Evolutionary conservation across 1,140 invertebrate species (phyloP).

Genomic region (Macrostomum lignano): DNA sequence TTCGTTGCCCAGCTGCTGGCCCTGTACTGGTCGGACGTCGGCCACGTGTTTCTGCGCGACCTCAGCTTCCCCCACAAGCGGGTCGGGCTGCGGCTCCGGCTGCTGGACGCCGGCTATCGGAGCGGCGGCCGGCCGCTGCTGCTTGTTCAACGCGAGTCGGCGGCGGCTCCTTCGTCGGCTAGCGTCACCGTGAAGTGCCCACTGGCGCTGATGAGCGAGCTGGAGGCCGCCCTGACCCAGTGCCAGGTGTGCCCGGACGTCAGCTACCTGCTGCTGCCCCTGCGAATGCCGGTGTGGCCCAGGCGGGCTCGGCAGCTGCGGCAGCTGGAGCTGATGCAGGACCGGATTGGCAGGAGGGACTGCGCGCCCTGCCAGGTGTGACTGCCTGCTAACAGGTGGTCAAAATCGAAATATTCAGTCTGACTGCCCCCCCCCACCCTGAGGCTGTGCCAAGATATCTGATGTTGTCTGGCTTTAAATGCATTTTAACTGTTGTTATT

Average conservation of each 20-base stretch:
- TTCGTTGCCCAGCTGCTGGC: too few relatives aligned
- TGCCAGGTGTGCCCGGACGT: slow-evolving; percentile 36
- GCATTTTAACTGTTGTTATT: too few relatives aligned
- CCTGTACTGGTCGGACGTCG: too few relatives aligned
- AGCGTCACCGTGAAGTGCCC: slow-evolving; percentile 32
- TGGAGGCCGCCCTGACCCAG: slow-evolving; percentile 34
- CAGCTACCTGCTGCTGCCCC: slow-evolving; percentile 33
- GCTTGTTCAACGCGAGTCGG: slow-evolving; percentile 12
- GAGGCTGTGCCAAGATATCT: too few relatives aligned
- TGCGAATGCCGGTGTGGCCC: slow-evolving; percentile 27
- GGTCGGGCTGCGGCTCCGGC: slow-evolving; percentile 48
- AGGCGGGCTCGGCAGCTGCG: slow-evolving; percentile 3
- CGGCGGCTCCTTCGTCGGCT: slow-evolving; percentile 28
- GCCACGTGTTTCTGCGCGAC: too few relatives aligned
- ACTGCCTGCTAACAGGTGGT: slow-evolving; percentile 66
- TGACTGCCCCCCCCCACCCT: too few relatives aligned
- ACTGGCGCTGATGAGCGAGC: slow-evolving; percentile 33
- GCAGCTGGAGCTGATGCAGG: slow-evolving; percentile 28
- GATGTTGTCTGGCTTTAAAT: too few relatives aligned
- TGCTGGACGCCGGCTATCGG: too few relatives aligned
- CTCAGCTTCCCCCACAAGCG: too few relatives aligned
- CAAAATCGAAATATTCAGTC: too few relatives aligned
- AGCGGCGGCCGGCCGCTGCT: slow-evolving; percentile 9
- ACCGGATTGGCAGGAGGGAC: slow-evolving; percentile 37
- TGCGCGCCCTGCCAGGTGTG: slow-evolving; percentile 33